phyloP scores from a whole-genome alignment of 92 coral and sea anemone genomes.

The Palythoa grandiflora region DNA sequence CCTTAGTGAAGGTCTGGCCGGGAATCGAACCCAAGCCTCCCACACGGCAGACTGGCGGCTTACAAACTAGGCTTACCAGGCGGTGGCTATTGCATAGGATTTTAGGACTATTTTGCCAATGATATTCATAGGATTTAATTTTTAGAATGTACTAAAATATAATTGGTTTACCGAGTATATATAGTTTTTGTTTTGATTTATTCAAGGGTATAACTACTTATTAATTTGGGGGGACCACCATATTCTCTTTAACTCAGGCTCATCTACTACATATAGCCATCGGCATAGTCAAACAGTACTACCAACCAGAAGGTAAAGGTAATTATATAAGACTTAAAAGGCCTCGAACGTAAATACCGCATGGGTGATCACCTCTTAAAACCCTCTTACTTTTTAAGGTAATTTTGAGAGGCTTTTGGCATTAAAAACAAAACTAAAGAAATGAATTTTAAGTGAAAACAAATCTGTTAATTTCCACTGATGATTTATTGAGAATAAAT shows the following conservation, averaged over 20 bases:
- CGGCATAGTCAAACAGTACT: neutral
- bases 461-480: neutral
- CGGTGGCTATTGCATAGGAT: no score
- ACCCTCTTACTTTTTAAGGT: neutral
- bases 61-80: no score
- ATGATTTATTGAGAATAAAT: neutral
- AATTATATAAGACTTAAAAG: neutral
- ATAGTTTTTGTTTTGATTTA: neutral
- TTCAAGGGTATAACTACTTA: neutral
- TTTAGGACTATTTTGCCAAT: neutral
- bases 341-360: neutral
- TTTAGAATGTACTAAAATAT: neutral
- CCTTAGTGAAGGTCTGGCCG: no score
- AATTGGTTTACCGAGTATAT: neutral
- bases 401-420: neutral
- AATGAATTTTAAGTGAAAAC: neutral
- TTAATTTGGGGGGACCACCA: neutral
- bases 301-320: neutral
- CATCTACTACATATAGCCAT: neutral
- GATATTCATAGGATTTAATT: neutral
- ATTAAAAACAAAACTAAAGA: neutral
- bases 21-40: no score
- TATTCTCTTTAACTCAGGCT: neutral
- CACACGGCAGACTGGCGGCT: no score
- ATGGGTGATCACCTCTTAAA: neutral